Evolutionary conservation across 2,113 vertebrate genomes (phyloP), one percentile per base, ranked within the genome.

Genomic region (Pongo pygmaeus): DNA sequence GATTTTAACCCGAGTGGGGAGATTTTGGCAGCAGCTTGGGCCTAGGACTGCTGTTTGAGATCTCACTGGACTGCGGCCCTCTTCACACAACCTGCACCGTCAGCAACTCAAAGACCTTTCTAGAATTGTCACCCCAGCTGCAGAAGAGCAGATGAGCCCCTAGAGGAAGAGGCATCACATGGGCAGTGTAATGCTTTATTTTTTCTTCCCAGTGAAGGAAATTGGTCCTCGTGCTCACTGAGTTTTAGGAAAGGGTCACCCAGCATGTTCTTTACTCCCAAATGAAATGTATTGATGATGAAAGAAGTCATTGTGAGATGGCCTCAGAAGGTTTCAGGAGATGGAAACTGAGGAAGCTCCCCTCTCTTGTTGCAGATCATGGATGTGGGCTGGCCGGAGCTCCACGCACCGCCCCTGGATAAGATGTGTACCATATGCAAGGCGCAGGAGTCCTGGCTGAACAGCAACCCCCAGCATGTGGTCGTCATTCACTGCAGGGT

Each of bases 371-470:
- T 85, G 22, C 94, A 99, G 99, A 99, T 99, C 50, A 99, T 99
- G 99, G 99, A 99, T 93, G 99, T 99, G 20, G 99, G 99, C 55
- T 99, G 99, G 99, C 99, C 99, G 0, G 99, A 99, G 97, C 98
- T 99, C 59, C 99, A 99, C 1, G 99, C 99, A 3, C 99, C 99
- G 0, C 99, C 99, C 50, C 99, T 99, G 22, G 99, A 99, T 97
- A 99, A 99, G 98, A 98, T 99, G 98, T 99, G 99, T 96, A 99
- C 99, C 96, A 99, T 99, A 97, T 99, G 99, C 97, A 99, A 99
- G 98, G 99, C 99, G 50, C 99, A 99, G 99, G 99, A 99, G 98
- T 99, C 99, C n/a, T 99, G 99, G 99, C 98, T 99, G 79, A 99
- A 99, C 95, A 98, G 95, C 0, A 99, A 99, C 98, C 99, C 99